Base-by-base conservation (phyloP, 2,113 vertebrate species). In the Channa argus region DNA sequence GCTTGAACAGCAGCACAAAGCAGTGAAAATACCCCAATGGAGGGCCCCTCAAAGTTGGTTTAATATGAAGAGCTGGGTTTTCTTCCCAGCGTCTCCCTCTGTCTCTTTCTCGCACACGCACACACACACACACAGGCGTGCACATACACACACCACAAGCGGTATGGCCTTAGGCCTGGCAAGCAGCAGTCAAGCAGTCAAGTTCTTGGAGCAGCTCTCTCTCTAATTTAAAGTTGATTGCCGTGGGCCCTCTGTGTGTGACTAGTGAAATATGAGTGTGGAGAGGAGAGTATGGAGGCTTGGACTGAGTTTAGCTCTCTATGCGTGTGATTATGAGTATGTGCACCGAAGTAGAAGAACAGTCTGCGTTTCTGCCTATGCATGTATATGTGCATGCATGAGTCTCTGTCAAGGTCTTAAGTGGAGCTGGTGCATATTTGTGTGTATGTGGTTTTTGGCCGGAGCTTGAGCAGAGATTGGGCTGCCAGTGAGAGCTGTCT, bases 221-320 rank as follows among this genome's bases (percentile, higher is more conserved):
- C 85, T 91, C 84, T 91, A 92, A 92, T 92, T 92, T 91, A 83
- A 83, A 91, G 75, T 89, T 92, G 90, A 92, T 89, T 92, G 83
- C 90, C 69, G 58, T 77, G 84, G 85, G 84, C 80, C 85, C 65
- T 80, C 38, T 80, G 66, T 73, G 87, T 82, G 82, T 67, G 77
- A 87, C 82, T 78, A 64, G 80, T 90, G 89, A 91, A 92, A 91
- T 92, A 89, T 80, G 90, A 91, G 89, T 80, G 85, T 68, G 83
- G 84, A 85, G 84, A 80, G 15, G 64, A 78, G 55, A 66, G 77
- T 64, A 78, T 49, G 73, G 73, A 88, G 74, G 53, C 74, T 88
- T 83, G 89, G 84, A 80, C 73, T 5, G 61, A n/a, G 52, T 83
- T 77, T 77, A 63, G 76, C 71, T 47, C 55, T 4, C 34, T 55